These are phyloP conservation scores for Pseudopleuronectes americanus DNA, from an alignment of 2,797 vertebrate species.

Conservation along the genomic window DNA sequence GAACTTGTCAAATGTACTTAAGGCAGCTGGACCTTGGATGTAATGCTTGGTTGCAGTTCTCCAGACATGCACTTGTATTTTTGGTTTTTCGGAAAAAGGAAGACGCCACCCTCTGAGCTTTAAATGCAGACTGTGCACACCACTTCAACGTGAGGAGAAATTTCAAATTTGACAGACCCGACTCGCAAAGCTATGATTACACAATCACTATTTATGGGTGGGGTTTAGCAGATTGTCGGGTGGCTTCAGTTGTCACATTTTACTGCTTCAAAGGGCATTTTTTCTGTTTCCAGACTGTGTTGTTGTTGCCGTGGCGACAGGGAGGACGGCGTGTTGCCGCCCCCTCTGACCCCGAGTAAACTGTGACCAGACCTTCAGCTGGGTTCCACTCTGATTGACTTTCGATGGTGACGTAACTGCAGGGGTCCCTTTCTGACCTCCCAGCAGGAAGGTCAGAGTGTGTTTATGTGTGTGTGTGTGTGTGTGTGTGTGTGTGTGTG, in stretches of 20 bases:
- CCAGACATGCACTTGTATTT: slow-evolving; percentile 8
- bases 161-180: neutral
- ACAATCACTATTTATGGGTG: slow-evolving; percentile 2
- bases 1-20: neutral
- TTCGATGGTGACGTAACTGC: slow-evolving; percentile 39
- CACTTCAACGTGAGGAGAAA: slow-evolving; percentile 5
- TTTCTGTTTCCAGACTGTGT: slow-evolving; percentile 42
- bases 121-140: neutral
- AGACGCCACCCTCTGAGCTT: neutral
- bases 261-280: slow-evolving; percentile 18
- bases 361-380: slow-evolving; percentile 14
- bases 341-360: slow-evolving; percentile 41
- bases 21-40: neutral
- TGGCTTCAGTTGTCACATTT: slow-evolving; percentile 27
- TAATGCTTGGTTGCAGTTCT: neutral
- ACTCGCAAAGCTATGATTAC: neutral
- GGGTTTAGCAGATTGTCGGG: neutral
- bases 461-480: slow-evolving; percentile 18
- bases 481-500: slow-evolving; percentile 20
- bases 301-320: slow-evolving; percentile 54
- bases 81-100: slow-evolving; percentile 1
- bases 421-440: slow-evolving; percentile 28
- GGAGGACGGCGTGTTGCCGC: neutral
- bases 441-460: neutral
- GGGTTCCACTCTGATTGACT: slow-evolving; percentile 31